Conservation (phyloP, 2,888 invertebrate genomes). For the Nomada lathburiana region DNA sequence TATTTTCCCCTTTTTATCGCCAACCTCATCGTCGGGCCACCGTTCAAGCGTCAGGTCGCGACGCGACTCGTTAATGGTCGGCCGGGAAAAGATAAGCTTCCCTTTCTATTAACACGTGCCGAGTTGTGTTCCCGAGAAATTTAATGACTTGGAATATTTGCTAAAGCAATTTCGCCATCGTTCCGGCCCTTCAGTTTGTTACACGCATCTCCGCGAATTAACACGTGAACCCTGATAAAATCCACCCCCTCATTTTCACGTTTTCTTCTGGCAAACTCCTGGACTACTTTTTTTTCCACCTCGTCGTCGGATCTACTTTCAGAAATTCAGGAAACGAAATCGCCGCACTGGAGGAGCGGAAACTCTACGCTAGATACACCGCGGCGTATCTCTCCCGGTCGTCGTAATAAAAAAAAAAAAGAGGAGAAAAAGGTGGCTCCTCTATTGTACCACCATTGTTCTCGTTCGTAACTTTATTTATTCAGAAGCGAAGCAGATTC, state of each 20-base stretch:
- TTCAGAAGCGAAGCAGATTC: conserved; percentile 22
- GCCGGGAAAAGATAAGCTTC: conserved; percentile 58
- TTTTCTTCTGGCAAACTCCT: too few relatives aligned
- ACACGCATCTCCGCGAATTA: conserved; percentile 18
- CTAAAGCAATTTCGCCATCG: conserved; percentile 34
- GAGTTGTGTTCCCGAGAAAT: conserved; percentile 39
- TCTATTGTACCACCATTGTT: conserved; percentile 22
- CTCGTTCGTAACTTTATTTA: conserved; percentile 22
- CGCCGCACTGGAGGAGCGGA: background rate
- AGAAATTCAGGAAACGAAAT: conserved; percentile 14
- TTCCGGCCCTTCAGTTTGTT: background rate
- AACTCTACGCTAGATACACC: background rate
- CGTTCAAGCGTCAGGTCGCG: conserved; percentile 53
- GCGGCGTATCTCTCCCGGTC: conserved; percentile 1
- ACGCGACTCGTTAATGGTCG: conserved; percentile 65
- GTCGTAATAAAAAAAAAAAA: background rate
- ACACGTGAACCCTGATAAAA: conserved; percentile 23
- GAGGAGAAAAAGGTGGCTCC: background rate
- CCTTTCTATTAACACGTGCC: conserved; percentile 55
- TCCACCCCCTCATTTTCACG: background rate
- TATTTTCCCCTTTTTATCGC: conserved; percentile 65
- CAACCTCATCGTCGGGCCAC: conserved; percentile 49
- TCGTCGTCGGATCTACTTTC: background rate
- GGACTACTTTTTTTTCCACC: background rate
- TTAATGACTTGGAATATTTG: conserved; percentile 56